A percentile compares a stretch with the other conserved stretches of the same genome.
Conservation (phyloP, 2,888 invertebrate genomes). For the Pristionchus japonicus region DNA sequence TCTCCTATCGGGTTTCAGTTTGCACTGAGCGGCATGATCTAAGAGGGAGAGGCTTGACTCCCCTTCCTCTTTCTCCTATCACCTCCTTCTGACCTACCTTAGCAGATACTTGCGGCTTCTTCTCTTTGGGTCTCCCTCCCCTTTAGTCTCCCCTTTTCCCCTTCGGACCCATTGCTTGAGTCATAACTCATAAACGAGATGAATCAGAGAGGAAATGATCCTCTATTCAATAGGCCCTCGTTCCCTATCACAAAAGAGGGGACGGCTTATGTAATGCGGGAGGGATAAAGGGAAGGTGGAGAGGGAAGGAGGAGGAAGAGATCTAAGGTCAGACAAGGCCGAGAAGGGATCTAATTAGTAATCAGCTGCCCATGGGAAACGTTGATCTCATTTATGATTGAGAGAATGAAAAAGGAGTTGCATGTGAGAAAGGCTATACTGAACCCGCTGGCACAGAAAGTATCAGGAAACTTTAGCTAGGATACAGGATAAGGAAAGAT, state of each 20-base stretch:
- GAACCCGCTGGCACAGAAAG: no score
- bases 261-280: slow-evolving; percentile 45
- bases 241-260: slow-evolving; percentile 10
- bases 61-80: slow-evolving; percentile 11
- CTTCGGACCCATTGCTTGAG: neutral
- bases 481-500: neutral
- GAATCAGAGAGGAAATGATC: slow-evolving; percentile 38
- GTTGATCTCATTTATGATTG: neutral
- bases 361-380: slow-evolving; percentile 40
- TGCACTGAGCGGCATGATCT: slow-evolving; percentile 32
- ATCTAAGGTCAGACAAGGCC: slow-evolving; percentile 4
- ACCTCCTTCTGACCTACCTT: slow-evolving; percentile 28
- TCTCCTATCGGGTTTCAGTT: slow-evolving; percentile 45
- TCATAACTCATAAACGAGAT: slow-evolving; percentile 32
- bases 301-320: neutral
- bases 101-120: slow-evolving; percentile 26
- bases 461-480: no score
- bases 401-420: slow-evolving; percentile 1
- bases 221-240: slow-evolving; percentile 20
- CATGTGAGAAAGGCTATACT: no score
- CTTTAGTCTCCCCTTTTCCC: neutral
- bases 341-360: slow-evolving; percentile 6
- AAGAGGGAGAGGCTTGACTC: slow-evolving; percentile 39
- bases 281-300: slow-evolving; percentile 28
- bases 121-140: no score